Conservation (phyloP, 2,113 vertebrate genomes). For the Cynocephalus volans region DNA sequence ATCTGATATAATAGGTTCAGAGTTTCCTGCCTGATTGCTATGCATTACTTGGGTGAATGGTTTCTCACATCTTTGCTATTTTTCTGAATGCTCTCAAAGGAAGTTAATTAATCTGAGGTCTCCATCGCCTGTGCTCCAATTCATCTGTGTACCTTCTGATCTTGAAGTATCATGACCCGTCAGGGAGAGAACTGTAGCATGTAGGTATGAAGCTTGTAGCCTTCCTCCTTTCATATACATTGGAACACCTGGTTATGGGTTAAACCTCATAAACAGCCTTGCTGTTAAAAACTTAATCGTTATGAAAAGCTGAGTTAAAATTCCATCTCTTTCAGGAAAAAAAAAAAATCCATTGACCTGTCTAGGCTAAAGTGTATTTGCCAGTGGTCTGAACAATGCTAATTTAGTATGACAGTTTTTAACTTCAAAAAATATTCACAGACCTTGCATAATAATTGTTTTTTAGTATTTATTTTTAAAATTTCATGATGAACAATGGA, state of each 20-base stretch:
- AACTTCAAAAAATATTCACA: slow-evolving; percentile 24
- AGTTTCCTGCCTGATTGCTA: background rate
- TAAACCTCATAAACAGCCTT: background rate
- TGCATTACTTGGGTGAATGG: background rate
- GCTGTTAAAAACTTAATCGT: background rate
- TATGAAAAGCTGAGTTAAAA: slow-evolving; percentile 22
- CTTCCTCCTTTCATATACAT: background rate
- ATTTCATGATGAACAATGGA: background rate
- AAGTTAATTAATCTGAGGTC: background rate
- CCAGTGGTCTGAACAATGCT: background rate
- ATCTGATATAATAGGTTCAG: background rate
- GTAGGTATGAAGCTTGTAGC: background rate
- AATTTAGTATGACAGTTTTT: slow-evolving; percentile 41
- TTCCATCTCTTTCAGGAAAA: background rate
- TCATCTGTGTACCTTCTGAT: background rate
- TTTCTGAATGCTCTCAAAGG: slow-evolving; percentile 16
- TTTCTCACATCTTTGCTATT: slow-evolving; percentile 33
- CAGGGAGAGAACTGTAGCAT: background rate
- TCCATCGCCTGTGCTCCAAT: background rate
- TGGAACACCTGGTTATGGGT: background rate
- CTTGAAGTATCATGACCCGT: background rate
- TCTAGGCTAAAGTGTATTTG: background rate
- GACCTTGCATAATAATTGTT: background rate
- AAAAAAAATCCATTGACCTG: background rate
- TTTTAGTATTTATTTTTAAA: slow-evolving; percentile 15